These are phyloP conservation scores for Tarsius wallacei DNA, from an alignment of 2,797 vertebrate species.

Conservation along the genomic window DNA sequence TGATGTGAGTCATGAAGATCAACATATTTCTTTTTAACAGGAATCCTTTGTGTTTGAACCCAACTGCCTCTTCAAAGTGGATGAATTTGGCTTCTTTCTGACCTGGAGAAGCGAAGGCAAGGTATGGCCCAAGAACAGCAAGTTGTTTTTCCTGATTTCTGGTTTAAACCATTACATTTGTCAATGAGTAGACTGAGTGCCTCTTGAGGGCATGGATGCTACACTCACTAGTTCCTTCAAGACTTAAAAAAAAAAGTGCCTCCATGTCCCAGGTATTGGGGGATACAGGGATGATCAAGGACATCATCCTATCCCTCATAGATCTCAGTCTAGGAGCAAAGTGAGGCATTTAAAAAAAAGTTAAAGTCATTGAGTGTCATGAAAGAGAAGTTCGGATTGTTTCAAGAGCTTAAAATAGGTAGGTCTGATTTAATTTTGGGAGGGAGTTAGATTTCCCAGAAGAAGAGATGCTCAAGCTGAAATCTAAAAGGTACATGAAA, in stretches of 20 bases:
- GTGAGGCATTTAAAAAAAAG: neutral
- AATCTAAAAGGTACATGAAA: neutral
- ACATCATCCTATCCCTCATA: neutral
- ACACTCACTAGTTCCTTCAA: neutral
- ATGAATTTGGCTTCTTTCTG: slow-evolving; percentile 98
- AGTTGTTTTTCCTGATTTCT: neutral
- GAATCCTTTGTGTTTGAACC: slow-evolving; percentile 98
- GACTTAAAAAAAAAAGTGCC: neutral
- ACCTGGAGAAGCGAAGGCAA: slow-evolving; percentile 99
- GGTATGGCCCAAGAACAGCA: slow-evolving; percentile 90
- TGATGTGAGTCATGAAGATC: neutral
- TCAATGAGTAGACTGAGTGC: neutral
- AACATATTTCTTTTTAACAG: slow-evolving; percentile 89
- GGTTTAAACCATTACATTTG: neutral
- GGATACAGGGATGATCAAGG: neutral
- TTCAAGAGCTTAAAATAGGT: neutral
- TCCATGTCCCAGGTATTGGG: neutral
- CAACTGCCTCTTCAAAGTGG: slow-evolving; percentile 97
- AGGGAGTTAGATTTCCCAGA: slow-evolving; percentile 24
- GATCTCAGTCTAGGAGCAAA: neutral
- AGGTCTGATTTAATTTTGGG: slow-evolving; percentile 49
- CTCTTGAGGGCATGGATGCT: neutral
- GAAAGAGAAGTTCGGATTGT: slow-evolving; percentile 36
- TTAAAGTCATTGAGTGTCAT: neutral
- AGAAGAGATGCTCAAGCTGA: slow-evolving; percentile 40